Evolutionary conservation across 2,888 invertebrate species (phyloP).

Genomic region (Polyommatus iphigenia): DNA sequence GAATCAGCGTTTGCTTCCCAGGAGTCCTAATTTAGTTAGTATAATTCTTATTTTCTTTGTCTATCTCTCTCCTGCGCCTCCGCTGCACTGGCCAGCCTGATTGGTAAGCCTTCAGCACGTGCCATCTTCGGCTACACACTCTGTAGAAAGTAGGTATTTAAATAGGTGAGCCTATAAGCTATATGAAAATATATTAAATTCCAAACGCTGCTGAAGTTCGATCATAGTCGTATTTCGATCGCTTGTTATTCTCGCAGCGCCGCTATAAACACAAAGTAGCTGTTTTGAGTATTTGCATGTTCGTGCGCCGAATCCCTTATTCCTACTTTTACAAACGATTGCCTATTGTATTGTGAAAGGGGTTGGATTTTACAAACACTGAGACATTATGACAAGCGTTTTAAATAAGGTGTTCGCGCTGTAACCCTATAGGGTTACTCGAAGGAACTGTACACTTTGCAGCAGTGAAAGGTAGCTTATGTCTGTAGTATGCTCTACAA

Average conservation of each 20-base stretch:
- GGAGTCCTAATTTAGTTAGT: too few species aligned
- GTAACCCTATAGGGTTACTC: too few species aligned
- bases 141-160: background rate
- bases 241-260: background rate
- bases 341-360: background rate
- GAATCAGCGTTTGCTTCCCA: too few species aligned
- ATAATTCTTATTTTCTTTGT: too few species aligned
- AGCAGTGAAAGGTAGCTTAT: too few species aligned
- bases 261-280: background rate
- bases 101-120: too few species aligned
- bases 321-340: background rate
- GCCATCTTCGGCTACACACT: too few species aligned
- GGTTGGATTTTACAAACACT: background rate
- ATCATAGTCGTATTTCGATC: background rate
- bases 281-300: conserved; percentile 5
- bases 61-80: too few species aligned
- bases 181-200: background rate
- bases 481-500: too few species aligned
- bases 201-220: background rate
- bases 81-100: too few species aligned
- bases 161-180: background rate
- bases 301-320: background rate
- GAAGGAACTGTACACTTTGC: too few species aligned
- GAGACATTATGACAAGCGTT: background rate
- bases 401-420: too few species aligned